These are phyloP conservation scores for Samia ricini DNA, from an alignment of 1,140 invertebrate genomes.

Conservation along the genomic window DNA sequence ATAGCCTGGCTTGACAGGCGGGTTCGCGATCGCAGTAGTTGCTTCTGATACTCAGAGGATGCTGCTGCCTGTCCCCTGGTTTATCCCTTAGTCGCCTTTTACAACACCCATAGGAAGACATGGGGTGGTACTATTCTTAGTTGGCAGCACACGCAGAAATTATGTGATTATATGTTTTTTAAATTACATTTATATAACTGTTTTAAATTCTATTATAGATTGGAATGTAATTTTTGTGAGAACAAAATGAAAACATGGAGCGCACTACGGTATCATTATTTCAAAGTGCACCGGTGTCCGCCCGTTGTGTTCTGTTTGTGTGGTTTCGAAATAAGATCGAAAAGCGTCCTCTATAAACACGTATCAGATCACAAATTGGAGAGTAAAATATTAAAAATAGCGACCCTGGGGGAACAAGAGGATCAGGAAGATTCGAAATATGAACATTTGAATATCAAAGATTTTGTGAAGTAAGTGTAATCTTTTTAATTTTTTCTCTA, in stretches of 20 bases:
- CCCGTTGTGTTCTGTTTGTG: conserved; percentile 53
- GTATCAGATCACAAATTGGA: conserved; percentile 59
- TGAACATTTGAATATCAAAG: conserved; percentile 49
- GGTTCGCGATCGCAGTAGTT: no score
- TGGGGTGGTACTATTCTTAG: no score
- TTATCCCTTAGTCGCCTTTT: no score
- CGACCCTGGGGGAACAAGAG: conserved; percentile 22
- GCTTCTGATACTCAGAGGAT: no score
- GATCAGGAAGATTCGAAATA: conserved; percentile 42
- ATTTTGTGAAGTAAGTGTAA: conserved; percentile 54
- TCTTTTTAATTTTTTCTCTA: conserved; percentile 11
- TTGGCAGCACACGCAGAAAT: no score
- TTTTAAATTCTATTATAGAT: conserved; percentile 28
- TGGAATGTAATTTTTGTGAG: conserved; percentile 53
- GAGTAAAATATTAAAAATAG: conserved; percentile 45
- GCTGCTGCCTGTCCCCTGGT: no score
- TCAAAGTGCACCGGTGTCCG: conserved; percentile 47
- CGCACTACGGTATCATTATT: conserved; percentile 43
- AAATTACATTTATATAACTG: no score
- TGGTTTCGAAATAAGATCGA: conserved; percentile 56
- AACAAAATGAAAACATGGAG: conserved; percentile 51
- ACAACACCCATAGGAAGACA: no score
- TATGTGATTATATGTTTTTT: no score
- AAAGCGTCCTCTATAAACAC: conserved; percentile 65
- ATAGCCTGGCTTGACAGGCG: no score